Evolutionary conservation across 2,888 invertebrate genomes (phyloP), one percentile per base, ranked within the genome.

Genomic region (Drosophila antonietae): DNA sequence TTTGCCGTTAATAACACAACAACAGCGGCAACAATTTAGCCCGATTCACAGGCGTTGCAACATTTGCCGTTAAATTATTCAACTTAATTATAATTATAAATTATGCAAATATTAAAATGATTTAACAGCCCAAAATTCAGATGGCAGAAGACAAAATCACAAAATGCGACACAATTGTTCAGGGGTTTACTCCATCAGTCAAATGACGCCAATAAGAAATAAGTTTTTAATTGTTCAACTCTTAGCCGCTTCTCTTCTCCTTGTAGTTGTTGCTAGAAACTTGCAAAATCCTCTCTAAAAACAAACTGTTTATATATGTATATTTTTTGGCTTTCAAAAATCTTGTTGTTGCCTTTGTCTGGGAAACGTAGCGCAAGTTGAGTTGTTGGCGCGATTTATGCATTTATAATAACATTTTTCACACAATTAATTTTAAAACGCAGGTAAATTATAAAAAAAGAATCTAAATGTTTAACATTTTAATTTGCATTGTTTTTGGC

Each of bases 391-490:
- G 57, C 67, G 57, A 62, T 65, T 77, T 82, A 68, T 88, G 83
- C 75, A 71, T 85, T 85, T 78, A 68, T 76, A 83, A 75, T 80
- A 68, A 63, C 35, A 72, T 71, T 80, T 76, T 88, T 88, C 84
- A 86, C 88, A 88, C 83, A 84, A 74, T 88, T 85, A 66, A 75
- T 82, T 85, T 82, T 47, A 68, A 72, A 73, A 73, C 67, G 56
- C 51, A 58, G 73, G n/a, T 64, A 53, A 57, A 35, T 47, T 41
- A n/a, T 31, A 14, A 9, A 41, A 41, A n/a, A 2, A 55, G 23
- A 55, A 57, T 73, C 68, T 56, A 76, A 81, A 68, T 83, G 78
- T 70, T 85, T 69, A 75, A 68, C 75, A 78, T 76, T 68, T 86
- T 35, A 74, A 86, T 85, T 85, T 61, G 57, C 53, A 44, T 76